phyloP scores from a whole-genome alignment of 1,140 invertebrate species.

The Copidosoma floridanum region DNA sequence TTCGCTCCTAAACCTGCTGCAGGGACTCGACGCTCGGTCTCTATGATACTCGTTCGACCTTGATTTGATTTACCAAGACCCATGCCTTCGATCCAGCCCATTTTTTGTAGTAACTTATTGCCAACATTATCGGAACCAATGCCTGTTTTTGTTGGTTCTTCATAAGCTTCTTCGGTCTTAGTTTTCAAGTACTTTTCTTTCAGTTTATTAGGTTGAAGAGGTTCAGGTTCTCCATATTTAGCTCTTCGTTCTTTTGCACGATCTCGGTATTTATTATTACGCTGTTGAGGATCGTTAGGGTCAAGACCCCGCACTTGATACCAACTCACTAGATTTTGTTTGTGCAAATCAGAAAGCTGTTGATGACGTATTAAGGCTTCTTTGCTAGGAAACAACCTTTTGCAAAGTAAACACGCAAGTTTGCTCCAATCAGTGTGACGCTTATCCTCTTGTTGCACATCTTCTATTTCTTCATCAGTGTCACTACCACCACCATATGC shows the following conservation, averaged over 20 bases:
- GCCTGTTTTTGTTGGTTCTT: slow-evolving; percentile 68
- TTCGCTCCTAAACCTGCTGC: slow-evolving; percentile 76
- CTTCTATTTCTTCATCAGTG: slow-evolving; percentile 65
- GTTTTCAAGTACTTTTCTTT: slow-evolving; percentile 69
- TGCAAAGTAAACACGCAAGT: slow-evolving; percentile 92
- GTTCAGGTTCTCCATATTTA: slow-evolving; percentile 88
- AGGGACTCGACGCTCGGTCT: slow-evolving; percentile 67
- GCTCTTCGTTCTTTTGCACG: slow-evolving; percentile 91
- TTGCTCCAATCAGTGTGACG: slow-evolving; percentile 83
- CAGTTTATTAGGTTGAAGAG: slow-evolving; percentile 70
- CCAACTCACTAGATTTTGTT: slow-evolving; percentile 82
- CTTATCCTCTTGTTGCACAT: slow-evolving; percentile 61
- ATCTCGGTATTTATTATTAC: slow-evolving; percentile 78
- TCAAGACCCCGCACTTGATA: slow-evolving; percentile 60
- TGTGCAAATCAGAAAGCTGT: slow-evolving; percentile 92
- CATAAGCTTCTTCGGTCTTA: slow-evolving; percentile 60
- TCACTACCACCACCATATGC: slow-evolving; percentile 74
- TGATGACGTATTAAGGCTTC: slow-evolving; percentile 90
- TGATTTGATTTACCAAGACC: slow-evolving; percentile 91
- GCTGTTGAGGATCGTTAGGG: slow-evolving; percentile 58
- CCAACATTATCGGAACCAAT: slow-evolving; percentile 89
- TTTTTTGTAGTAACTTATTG: slow-evolving; percentile 92
- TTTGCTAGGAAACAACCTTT: slow-evolving; percentile 86
- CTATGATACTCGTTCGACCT: slow-evolving; percentile 89
- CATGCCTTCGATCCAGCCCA: slow-evolving; percentile 97